Percentiles rank a stretch among this genome's conserved stretches.
Evolutionary conservation across 2,888 invertebrate genomes (phyloP).

Genomic region (Acanthoscelides obtectus): DNA sequence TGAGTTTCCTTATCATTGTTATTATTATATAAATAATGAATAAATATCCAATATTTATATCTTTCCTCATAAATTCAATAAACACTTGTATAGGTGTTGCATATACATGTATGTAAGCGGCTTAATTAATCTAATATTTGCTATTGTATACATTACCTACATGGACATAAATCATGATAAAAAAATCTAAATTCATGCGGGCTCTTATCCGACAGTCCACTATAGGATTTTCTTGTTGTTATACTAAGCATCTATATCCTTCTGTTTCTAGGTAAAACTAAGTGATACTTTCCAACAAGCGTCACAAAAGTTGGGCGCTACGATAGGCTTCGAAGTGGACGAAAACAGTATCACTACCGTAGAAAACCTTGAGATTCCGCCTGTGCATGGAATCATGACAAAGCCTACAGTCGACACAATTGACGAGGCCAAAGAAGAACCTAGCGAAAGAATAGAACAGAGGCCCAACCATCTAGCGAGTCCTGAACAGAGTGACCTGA

Average conservation of each 20-base stretch:
- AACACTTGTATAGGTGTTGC: no score
- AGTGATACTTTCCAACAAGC: conserved; percentile 81
- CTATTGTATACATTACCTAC: no score
- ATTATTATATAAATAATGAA: no score
- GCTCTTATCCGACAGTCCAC: no score
- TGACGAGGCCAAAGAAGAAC: neutral
- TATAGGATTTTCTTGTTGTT: conserved; percentile 43
- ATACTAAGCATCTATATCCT: neutral
- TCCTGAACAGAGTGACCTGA: neutral
- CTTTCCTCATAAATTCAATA: no score
- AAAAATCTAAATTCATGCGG: no score
- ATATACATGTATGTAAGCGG: no score
- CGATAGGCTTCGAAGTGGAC: conserved; percentile 72
- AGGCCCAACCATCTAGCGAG: neutral
- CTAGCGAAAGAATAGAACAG: neutral
- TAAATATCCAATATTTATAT: no score
- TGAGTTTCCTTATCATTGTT: no score
- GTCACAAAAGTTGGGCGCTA: conserved; percentile 78
- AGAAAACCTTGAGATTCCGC: conserved; percentile 5
- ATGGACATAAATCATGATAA: no score
- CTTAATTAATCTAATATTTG: no score
- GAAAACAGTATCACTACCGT: neutral
- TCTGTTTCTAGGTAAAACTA: conserved; percentile 32
- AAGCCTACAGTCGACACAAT: neutral
- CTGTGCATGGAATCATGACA: neutral